Conservation (phyloP, 2,888 invertebrate genomes). For the Stenodema calcarata region DNA sequence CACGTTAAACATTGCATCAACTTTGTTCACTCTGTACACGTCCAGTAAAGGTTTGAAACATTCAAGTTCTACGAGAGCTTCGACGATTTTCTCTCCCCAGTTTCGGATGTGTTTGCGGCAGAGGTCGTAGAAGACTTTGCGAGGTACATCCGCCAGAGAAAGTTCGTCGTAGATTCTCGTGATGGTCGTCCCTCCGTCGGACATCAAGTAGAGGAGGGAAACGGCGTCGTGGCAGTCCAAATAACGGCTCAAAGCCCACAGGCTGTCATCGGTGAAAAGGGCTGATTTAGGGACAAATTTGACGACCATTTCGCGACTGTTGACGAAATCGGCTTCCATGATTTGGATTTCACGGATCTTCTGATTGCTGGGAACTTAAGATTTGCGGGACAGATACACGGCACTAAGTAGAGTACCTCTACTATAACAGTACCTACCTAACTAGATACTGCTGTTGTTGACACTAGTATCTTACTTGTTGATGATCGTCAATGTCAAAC, state of each 20-base stretch:
- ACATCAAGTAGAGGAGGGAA: slow-evolving; percentile 21
- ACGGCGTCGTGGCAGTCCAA: slow-evolving; percentile 25
- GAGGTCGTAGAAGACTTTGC: background rate
- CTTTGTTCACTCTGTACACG: slow-evolving; percentile 19
- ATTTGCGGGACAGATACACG: no score
- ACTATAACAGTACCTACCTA: no score
- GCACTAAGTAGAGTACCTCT: no score
- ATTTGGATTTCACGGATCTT: no score
- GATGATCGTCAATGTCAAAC: no score
- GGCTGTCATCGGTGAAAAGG: background rate
- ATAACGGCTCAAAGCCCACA: background rate
- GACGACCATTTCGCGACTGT: background rate
- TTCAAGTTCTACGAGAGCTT: slow-evolving; percentile 18
- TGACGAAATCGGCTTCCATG: slow-evolving; percentile 4
- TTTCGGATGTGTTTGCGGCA: background rate
- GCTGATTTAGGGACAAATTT: background rate
- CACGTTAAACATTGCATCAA: slow-evolving; percentile 21
- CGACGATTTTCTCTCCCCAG: background rate
- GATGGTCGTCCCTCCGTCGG: background rate
- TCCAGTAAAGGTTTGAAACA: background rate
- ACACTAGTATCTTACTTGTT: no score
- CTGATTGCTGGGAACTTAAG: no score
- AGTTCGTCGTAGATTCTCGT: background rate
- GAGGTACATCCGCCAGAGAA: background rate
- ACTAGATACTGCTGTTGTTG: no score